Evolutionary conservation across 2,888 invertebrate species (phyloP), one percentile per base, ranked within the genome.

Genomic region (Liposcelis brunnea): DNA sequence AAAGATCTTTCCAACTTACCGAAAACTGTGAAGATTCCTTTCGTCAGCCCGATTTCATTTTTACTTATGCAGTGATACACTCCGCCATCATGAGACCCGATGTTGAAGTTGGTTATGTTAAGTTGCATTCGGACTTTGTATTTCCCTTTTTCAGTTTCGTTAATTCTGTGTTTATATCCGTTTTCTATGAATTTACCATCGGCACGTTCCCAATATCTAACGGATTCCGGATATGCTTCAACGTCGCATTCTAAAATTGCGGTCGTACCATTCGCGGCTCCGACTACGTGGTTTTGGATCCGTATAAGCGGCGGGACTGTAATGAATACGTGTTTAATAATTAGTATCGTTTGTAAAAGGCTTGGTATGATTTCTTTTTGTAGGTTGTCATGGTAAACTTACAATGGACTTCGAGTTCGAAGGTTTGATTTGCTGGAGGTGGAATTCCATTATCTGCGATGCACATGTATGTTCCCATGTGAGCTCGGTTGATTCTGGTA

Each of bases 341-440:
- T n/a, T n/a, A n/a, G n/a, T n/a, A n/a, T n/a, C n/a, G n/a, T n/a
- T n/a, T n/a, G n/a, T n/a, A n/a, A n/a, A n/a, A n/a, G 51, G 48
- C 50, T 40, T 43, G 32, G 31, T 40, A 47, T 26, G 18, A 15
- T 26, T 26, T 26, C 8, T 26, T 26, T 26, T 8, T 8, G 8
- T 6, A 26, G 8, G 8, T 6, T 6, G 8, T 6, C 5, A 26
- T 6, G 8, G 8, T 6, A 48, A 58, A 75, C 85, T 82, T 64
- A 91, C 93, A 93, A 57, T 86, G 81, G 7, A 93, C 85, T 63
- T 87, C 83, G n/a, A 93, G 73, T 46, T 75, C 72, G 51, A 83
- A 86, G 11, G 78, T 80, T 59, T 82, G 80, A 60, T 77, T 81
- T 18, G 80, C 80, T 16, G 80, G 70, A 0, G 90, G 90, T 34